A percentile compares a stretch with the other conserved stretches of the same genome.
Evolutionary conservation across 2,797 vertebrate species (phyloP).

Genomic region (Syndactyla subalaris): DNA sequence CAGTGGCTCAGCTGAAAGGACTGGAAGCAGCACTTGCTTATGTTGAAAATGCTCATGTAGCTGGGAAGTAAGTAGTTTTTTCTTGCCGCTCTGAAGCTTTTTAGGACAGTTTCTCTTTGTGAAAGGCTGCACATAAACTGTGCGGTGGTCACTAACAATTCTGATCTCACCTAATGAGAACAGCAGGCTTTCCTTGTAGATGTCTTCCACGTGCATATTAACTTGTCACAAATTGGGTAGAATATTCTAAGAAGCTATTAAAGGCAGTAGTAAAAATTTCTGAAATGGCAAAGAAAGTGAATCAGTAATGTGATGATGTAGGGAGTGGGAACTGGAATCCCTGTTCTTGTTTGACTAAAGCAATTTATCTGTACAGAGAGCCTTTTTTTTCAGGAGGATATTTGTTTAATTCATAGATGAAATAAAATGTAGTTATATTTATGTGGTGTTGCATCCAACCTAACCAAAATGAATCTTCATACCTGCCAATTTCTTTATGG

Average conservation of each 20-base stretch:
- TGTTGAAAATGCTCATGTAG: constrained; percentile 91
- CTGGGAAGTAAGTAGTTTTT: constrained; percentile 89
- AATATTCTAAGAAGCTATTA: background rate
- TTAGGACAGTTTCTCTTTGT: background rate
- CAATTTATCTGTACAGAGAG: background rate
- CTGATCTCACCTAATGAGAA: background rate
- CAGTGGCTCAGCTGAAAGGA: constrained; percentile 95
- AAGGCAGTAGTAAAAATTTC: background rate
- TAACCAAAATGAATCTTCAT: background rate
- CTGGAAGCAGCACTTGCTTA: constrained; percentile 92
- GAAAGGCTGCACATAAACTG: background rate
- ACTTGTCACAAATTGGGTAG: background rate
- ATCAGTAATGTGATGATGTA: background rate
- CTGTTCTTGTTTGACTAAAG: background rate
- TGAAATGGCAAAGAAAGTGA: background rate
- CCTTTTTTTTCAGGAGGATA: background rate
- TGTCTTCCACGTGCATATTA: background rate
- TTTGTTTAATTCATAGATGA: background rate
- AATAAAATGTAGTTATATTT: background rate
- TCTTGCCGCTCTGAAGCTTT: background rate
- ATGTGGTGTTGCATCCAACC: background rate
- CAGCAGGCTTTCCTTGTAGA: background rate
- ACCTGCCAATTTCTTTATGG: background rate
- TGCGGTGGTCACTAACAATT: background rate
- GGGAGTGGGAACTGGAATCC: background rate